Evolutionary conservation across 2,888 invertebrate species (phyloP).

Genomic region (Copidosoma aretas): DNA sequence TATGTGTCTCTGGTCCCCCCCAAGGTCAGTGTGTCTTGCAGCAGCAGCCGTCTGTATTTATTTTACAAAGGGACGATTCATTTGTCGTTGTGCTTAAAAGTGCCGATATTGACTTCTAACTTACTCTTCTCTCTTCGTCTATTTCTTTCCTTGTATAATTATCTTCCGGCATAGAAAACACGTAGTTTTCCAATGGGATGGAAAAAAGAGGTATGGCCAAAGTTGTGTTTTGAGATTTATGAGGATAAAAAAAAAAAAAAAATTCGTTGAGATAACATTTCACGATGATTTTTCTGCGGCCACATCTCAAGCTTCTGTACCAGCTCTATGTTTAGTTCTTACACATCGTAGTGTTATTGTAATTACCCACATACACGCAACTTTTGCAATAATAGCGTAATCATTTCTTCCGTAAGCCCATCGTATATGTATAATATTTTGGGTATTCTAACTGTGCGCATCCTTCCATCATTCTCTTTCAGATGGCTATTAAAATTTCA

Average conservation of each 20-base stretch:
- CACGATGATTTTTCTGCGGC: no score
- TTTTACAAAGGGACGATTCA: no score
- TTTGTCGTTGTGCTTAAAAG: neutral
- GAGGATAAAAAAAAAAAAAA: no score
- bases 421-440: no score
- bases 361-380: constrained; percentile 20
- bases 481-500: no score
- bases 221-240: no score
- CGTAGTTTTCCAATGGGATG: neutral
- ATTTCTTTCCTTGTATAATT: no score
- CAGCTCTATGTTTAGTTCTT: constrained; percentile 17
- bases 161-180: neutral
- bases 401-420: neutral
- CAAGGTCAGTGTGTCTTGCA: constrained; percentile 52
- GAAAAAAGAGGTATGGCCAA: no score
- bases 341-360: constrained; percentile 32
- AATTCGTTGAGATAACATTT: no score
- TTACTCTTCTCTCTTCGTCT: neutral
- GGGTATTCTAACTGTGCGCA: no score
- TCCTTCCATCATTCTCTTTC: no score
- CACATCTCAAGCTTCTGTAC: neutral
- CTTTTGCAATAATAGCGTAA: no score
- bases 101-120: neutral
- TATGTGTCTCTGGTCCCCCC: constrained; percentile 48
- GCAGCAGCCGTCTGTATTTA: neutral